Evolutionary conservation across 92 coral and sea anemone species (phyloP).

Genomic region (Epizoanthus illoricatus): DNA sequence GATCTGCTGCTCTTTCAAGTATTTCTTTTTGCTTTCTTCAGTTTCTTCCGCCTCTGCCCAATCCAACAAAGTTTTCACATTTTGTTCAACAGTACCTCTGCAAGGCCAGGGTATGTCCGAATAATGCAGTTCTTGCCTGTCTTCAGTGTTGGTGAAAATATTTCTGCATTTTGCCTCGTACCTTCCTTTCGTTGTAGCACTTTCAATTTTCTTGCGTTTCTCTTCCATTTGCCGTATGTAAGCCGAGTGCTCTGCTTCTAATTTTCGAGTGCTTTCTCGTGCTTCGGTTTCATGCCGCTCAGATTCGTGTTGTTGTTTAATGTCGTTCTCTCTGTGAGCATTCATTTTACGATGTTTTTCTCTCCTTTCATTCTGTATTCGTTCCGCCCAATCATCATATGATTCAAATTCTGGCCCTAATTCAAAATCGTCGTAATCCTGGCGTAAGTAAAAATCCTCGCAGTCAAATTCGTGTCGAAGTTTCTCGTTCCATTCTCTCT

Average conservation of each 20-base stretch:
- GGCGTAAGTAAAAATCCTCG: conserved; percentile 62
- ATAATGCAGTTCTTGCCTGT: conserved; percentile 38
- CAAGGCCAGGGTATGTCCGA: conserved; percentile 89
- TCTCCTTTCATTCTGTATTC: conserved; percentile 62
- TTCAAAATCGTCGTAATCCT: conserved; percentile 36
- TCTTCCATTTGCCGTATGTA: conserved; percentile 54
- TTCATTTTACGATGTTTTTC: conserved; percentile 36
- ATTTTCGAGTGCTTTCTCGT: conserved; percentile 54
- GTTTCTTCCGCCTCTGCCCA: conserved; percentile 58
- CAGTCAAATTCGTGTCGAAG: conserved; percentile 70
- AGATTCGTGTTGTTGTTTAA: neutral
- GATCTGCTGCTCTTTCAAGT: conserved; percentile 80
- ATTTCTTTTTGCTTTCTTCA: conserved; percentile 58
- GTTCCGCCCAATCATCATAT: conserved; percentile 87
- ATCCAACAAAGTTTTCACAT: conserved; percentile 52
- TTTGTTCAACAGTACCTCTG: conserved; percentile 59
- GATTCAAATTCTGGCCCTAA: conserved; percentile 56
- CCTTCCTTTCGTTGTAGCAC: conserved; percentile 32
- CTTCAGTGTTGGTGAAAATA: conserved; percentile 49
- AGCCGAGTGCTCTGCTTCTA: conserved; percentile 77
- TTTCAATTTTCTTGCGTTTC: conserved; percentile 45
- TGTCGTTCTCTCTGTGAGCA: conserved; percentile 12
- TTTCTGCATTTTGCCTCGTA: conserved; percentile 69
- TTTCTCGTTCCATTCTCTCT: conserved; percentile 82
- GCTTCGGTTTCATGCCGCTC: conserved; percentile 44